phyloP scores from a whole-genome alignment of 2,888 invertebrate species.

The Encarsia formosa region DNA sequence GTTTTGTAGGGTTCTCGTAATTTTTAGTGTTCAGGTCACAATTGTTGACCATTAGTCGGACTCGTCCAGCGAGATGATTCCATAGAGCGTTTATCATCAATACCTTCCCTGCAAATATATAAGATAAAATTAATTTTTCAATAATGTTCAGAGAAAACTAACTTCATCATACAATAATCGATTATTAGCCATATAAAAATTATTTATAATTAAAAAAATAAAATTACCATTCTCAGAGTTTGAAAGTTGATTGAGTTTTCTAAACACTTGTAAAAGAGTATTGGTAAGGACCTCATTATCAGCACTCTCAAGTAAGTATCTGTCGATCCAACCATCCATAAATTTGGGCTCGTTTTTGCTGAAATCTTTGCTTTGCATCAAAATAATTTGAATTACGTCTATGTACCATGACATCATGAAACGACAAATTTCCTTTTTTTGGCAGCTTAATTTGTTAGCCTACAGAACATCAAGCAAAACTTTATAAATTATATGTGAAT shows the following conservation, averaged over 20 bases:
- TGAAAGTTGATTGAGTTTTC: slow-evolving; percentile 35
- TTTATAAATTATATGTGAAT: slow-evolving; percentile 1
- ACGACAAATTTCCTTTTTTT: slow-evolving; percentile 40
- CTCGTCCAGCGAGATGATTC: slow-evolving; percentile 42
- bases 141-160: no score
- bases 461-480: slow-evolving; percentile 17
- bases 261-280: slow-evolving; percentile 36
- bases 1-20: slow-evolving; percentile 40
- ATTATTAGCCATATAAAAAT: slow-evolving; percentile 1
- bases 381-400: slow-evolving; percentile 38
- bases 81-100: slow-evolving; percentile 43
- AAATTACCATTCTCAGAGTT: slow-evolving; percentile 9
- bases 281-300: slow-evolving; percentile 37
- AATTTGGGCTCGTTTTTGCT: slow-evolving; percentile 39
- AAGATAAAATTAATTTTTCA: slow-evolving; percentile 2
- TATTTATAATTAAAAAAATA: background rate
- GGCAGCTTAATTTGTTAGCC: slow-evolving; percentile 43
- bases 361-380: slow-evolving; percentile 35
- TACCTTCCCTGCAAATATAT: slow-evolving; percentile 29
- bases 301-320: slow-evolving; percentile 43
- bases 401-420: slow-evolving; percentile 44
- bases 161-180: no score
- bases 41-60: slow-evolving; percentile 43
- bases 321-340: slow-evolving; percentile 46
- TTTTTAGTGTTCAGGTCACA: slow-evolving; percentile 33